Conservation (phyloP, 2,113 vertebrate species). For the Sylvietta virens region DNA sequence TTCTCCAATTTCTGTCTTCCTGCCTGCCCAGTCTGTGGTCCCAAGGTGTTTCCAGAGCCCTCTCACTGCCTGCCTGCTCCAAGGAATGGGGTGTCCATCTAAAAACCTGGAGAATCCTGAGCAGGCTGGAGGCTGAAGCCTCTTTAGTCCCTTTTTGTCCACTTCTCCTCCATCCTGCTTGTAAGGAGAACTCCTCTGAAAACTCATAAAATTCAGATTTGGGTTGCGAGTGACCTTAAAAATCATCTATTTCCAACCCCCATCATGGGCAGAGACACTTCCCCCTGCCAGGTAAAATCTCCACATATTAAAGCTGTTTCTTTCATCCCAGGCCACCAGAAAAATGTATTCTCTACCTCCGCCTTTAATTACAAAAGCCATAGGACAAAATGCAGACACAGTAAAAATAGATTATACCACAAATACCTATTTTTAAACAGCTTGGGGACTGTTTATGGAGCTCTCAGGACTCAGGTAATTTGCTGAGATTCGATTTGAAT, state of each 20-base stretch:
- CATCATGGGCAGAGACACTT: background rate
- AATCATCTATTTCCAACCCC: background rate
- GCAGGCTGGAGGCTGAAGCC: background rate
- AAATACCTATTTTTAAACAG: constrained; percentile 56
- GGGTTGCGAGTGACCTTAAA: background rate
- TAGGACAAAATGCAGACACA: constrained; percentile 45
- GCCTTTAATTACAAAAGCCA: constrained; percentile 67
- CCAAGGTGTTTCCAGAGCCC: background rate
- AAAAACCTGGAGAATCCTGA: background rate
- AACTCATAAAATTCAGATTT: background rate
- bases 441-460: constrained; percentile 44
- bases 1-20: background rate
- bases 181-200: background rate
- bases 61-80: background rate
- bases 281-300: background rate
- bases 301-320: background rate
- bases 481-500: constrained; percentile 51
- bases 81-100: background rate
- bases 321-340: background rate
- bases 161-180: background rate
- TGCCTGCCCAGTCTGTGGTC: background rate
- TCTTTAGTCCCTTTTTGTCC: background rate
- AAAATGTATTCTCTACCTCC: constrained; percentile 33
- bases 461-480: constrained; percentile 43
- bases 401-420: constrained; percentile 59